A percentile compares a stretch with the other conserved stretches of the same genome.
Evolutionary conservation across 2,113 vertebrate species (phyloP).

Genomic region (Siniperca knerii): DNA sequence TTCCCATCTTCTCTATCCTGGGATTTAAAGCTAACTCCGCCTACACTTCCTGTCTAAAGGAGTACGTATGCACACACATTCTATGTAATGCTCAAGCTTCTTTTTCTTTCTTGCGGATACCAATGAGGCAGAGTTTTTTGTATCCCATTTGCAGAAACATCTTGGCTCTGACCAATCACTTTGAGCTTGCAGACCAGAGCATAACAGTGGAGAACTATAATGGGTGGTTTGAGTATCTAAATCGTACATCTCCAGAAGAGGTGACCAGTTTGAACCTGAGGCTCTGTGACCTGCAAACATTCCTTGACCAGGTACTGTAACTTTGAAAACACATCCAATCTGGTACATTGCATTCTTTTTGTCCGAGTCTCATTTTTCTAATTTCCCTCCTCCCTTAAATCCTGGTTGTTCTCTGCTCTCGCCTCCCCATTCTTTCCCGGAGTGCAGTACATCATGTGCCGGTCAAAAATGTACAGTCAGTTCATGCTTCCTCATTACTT

Average conservation of each 20-base stretch:
- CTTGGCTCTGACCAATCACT: slow-evolving; percentile 85
- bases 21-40: slow-evolving; percentile 91
- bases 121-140: background rate
- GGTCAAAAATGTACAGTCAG: slow-evolving; percentile 83
- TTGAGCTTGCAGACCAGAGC: slow-evolving; percentile 87
- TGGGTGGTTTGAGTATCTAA: slow-evolving; percentile 77
- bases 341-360: background rate
- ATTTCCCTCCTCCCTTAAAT: too few species aligned
- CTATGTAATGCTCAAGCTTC: background rate
- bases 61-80: slow-evolving; percentile 76
- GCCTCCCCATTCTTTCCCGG: background rate
- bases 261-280: slow-evolving; percentile 80
- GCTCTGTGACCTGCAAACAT: slow-evolving; percentile 85
- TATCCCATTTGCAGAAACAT: slow-evolving; percentile 87
- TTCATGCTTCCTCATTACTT: background rate
- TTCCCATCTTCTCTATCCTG: slow-evolving; percentile 91
- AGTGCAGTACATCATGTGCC: slow-evolving; percentile 79
- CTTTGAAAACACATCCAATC: background rate
- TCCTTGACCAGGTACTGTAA: slow-evolving; percentile 89
- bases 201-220: slow-evolving; percentile 85
- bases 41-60: slow-evolving; percentile 83
- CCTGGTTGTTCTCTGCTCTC: background rate
- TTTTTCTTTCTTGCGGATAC: background rate
- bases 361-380: background rate
- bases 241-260: slow-evolving; percentile 65